Evolutionary conservation across 2,888 invertebrate genomes (phyloP).

Genomic region (Mamestra brassicae): DNA sequence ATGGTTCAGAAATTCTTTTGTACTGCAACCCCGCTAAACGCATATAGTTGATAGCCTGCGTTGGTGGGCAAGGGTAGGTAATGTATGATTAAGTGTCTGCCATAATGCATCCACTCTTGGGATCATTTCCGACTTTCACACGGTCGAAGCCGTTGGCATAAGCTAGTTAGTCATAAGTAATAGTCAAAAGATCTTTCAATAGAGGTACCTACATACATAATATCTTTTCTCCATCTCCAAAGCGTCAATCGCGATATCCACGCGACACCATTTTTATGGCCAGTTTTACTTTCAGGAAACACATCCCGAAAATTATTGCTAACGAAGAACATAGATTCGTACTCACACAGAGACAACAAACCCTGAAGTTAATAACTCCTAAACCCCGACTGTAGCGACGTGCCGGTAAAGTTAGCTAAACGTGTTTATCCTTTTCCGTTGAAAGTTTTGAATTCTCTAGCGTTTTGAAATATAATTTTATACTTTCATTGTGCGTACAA

Average conservation of each 20-base stretch:
- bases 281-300: neutral
- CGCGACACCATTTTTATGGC: no score
- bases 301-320: neutral
- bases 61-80: neutral
- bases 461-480: neutral
- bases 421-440: conserved; percentile 30
- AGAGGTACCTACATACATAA: no score
- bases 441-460: conserved; percentile 34
- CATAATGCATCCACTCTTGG: no score
- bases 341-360: conserved; percentile 1
- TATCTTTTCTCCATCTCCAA: no score
- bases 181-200: no score
- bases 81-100: no score
- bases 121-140: no score
- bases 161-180: no score
- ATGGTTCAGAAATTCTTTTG: neutral
- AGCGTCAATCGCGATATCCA: no score
- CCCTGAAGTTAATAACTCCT: conserved; percentile 35
- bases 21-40: neutral
- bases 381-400: conserved; percentile 29
- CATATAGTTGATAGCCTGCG: no score
- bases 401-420: conserved; percentile 38
- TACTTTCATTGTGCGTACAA: no score
- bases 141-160: no score
- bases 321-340: conserved; percentile 5